Base-by-base conservation (phyloP, 2,888 invertebrate species). In the Chrysolina americana region DNA sequence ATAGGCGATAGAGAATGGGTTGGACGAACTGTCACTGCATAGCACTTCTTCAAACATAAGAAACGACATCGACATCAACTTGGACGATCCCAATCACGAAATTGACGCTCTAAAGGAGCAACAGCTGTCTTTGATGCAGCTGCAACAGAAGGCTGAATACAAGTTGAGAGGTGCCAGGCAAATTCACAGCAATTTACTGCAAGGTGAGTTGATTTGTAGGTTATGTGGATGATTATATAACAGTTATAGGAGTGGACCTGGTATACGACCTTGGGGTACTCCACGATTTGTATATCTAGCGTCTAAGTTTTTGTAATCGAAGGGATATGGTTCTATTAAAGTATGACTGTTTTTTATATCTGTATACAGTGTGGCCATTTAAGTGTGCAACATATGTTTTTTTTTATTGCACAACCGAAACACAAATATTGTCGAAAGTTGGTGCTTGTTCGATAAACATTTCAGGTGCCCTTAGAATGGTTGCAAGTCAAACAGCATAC, bases 61-160 rank as follows among this genome's bases (percentile, higher is more conserved):
- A 71, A 85, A 84, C 62, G 85, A 84, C 63, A 74, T 84, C 17
- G 85, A 85, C 74, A 79, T 81, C 50, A 86, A 85, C 77, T 80
- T 86, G 44, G 85, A 85, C 65, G 77, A 81, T 63, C 78, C 83
- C 17, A 80, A 81, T n/a, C 73, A 76, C 21, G 86, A 87, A 74
- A 76, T 85, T 28, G 85, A 86, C 64, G 78, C 83, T 44, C 76
- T 87, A 23, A 82, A 84, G 71, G 87, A 87, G 68, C 86, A 87
- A 70, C 84, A 84, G 62, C 66, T 81, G 76, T 78, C 85, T 1
- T 76, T 87, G 41, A 76, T 87, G 63, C 83, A 82, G 47, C 78
- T 88, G 15, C 86, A 88, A 75, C 84, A 87, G 71, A 87, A 86
- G 77, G 87, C 88, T 23, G 88, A 88, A 76, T 87, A 85, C 77